Base-by-base conservation (phyloP, 2,797 vertebrate genomes). In the Lagorchestes hirsutus region DNA sequence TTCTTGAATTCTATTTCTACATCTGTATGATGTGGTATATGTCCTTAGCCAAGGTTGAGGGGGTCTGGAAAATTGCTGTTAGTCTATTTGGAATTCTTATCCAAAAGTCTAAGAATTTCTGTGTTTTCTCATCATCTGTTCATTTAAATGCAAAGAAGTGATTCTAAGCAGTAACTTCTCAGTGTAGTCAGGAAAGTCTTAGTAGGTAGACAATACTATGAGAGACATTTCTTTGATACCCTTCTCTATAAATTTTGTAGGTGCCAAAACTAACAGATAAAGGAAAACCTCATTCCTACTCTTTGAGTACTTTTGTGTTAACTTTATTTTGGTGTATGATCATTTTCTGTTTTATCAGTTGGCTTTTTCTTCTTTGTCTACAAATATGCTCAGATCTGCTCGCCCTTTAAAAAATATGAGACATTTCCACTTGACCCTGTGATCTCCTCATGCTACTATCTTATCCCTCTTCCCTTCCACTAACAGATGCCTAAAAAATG, bases 81-180 rank as follows among this genome's bases (percentile, higher is more conserved):
- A 24, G 95, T 59, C 56, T 16, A 55, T 28, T 58, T 67, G 29
- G 67, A 18, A 91, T 90, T 95, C 3, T 18, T 91, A 93, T 95
- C n/a, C 95, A 96, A 93, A 90, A 96, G 91, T 94, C 95, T 34
- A 93, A 55, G 74, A 96, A 93, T 54, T 52, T 67, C n/a, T 59
- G 57, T 94, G 92, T 55, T 31, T 93, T 95, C 59, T 50, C 11
- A 82, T n/a, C 22, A 56, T 82, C 93, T 74, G 95, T 54, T 91
- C 93, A 96, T 4, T 31, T 93, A 93, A 92, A 22, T 0, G 1
- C 12, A 4, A 13, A 62, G 12, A 91, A 29, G 90, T 29, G 91
- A 92, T 46, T 91, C 91, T 95, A 56, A 82, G n/a, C 5, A n/a
- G 34, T n/a, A n/a, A 74, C 34, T 92, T 74, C 93, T 74, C 27